Base-by-base conservation (phyloP, 2,888 invertebrate species). In the Elysia crispata region DNA sequence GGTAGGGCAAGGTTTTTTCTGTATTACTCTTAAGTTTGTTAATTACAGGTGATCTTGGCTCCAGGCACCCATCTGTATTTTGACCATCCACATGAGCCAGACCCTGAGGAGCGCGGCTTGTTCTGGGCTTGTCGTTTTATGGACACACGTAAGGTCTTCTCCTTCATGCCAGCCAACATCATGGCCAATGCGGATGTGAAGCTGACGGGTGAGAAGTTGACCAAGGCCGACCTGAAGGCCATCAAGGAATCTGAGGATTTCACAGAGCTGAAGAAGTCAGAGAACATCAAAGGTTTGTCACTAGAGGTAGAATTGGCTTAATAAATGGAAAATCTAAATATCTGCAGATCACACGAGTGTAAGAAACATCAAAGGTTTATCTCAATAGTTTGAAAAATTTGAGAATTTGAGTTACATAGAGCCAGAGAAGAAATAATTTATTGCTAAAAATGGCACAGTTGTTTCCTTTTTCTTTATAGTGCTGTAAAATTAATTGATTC, bases 101-200 rank as follows among this genome's bases (percentile, higher is more conserved):
- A 90, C 74, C 89, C 90, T 0, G 89, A 89, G 62, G 90, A 90
- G 83, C 77, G 90, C 20, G 91, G 91, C 1, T 82, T 90, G 18
- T 90, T 89, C 83, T 91, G 91, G 91, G 90, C 91, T 0, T 85
- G 89, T 3, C 85, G 90, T 15, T 91, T 85, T 83, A 83, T 87
- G 31, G 89, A 90, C 85, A 87, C 88, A 0, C 85, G 83, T 41
- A 90, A 89, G 77, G 86, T 87, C n/a, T 91, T 91, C 83, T 79
- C 81, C 23, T 90, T 89, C 80, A 86, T 87, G 82, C 90, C 91
- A 1, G 88, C 88, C 76, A 86, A 87, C 64, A 85, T 89, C 49
- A 87, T 88, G 76, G 85, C 84, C 64, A 89, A 88, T 67, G 86
- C 83, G 25, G 89, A 89, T 50, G 84, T 85, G n/a, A 86, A 87